Evolutionary conservation across 2,797 vertebrate genomes (phyloP), one percentile per base, ranked within the genome.

Genomic region (Molossus alvarezi): DNA sequence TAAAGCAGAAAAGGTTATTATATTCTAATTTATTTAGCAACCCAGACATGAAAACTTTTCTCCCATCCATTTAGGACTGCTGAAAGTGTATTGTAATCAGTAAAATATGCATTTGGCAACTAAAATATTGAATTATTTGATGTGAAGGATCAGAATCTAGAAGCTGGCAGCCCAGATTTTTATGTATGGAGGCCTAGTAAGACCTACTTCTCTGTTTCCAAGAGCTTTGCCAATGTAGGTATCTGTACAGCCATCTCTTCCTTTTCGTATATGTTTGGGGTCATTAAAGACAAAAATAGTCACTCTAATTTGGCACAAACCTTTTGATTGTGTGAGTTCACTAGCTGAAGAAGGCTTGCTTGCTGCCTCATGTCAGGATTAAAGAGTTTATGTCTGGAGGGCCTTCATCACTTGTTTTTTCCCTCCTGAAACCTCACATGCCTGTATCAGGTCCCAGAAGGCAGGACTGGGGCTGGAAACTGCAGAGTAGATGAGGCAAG

Each of bases 401-500:
- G 25, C 2, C 23, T 60, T 58, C 93, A 29, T 86, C 25, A 21
- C 64, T 95, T 83, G 29, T 37, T 25, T 69, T 72, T 62, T 45
- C 33, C 92, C 29, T 91, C 17, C 13, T 89, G 45, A 75, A 92
- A 60, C 27, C 25, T 37, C 94, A 75, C 76, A 94, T 92, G 89
- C 90, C 80, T 23, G 0, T 37, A 84, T 87, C 58, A 85, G 82
- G 58, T 92, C 97, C 91, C 73, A 64, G 83, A 92, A 97, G 88
- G 90, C 62, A 5, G 27, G 51, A 25, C 94, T 86, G 53, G 79
- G 69, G 57, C 48, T 92, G 88, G 94, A 62, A 79, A 64, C 94
- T 62, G 76, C 94, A 90, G 62, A 81, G 91, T 95, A 53, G 82
- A 94, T 97, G 98, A 97, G 95, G 95, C 72, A 96, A 97, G 96